Conservation (phyloP, 37 sponge, comb jelly and placozoan species). For the Petrosia ficiformis region DNA sequence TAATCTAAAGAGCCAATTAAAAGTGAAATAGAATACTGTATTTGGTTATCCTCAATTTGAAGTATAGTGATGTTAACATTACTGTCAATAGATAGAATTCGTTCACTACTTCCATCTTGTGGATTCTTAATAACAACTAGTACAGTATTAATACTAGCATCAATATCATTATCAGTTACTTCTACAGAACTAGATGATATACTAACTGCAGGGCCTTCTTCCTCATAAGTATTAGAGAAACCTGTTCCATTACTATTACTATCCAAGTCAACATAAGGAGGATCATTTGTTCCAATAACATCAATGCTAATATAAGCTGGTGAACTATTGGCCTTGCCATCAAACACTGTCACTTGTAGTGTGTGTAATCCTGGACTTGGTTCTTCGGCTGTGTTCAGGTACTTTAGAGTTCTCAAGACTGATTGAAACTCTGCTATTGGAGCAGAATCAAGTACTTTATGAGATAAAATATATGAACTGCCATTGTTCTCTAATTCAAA, state of each 20-base stretch:
- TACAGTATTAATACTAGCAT: conserved; percentile 3
- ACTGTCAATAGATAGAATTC: conserved; percentile 21
- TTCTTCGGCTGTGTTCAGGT: conserved; percentile 66
- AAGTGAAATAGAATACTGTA: conserved; percentile 10
- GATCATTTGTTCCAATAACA: conserved; percentile 52
- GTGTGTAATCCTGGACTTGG: conserved; percentile 37
- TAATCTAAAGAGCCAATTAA: neutral
- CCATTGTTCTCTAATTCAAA: neutral
- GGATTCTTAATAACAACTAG: conserved; percentile 38
- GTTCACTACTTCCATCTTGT: conserved; percentile 38
- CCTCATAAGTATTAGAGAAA: conserved; percentile 43
- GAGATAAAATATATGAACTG: neutral
- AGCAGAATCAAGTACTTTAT: neutral
- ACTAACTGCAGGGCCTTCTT: conserved; percentile 38
- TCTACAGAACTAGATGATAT: conserved; percentile 63
- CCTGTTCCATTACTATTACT: conserved; percentile 19
- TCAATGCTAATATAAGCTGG: conserved; percentile 19
- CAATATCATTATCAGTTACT: conserved; percentile 58
- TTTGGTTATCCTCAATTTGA: neutral
- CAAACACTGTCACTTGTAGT: conserved; percentile 40
- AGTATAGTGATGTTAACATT: conserved; percentile 1
- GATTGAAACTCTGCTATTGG: conserved; percentile 24
- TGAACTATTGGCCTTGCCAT: conserved; percentile 39
- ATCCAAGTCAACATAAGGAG: conserved; percentile 62
- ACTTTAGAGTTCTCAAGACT: conserved; percentile 35